Conservation (phyloP, 2,113 vertebrate genomes). For the Dolichotis patagonum region DNA sequence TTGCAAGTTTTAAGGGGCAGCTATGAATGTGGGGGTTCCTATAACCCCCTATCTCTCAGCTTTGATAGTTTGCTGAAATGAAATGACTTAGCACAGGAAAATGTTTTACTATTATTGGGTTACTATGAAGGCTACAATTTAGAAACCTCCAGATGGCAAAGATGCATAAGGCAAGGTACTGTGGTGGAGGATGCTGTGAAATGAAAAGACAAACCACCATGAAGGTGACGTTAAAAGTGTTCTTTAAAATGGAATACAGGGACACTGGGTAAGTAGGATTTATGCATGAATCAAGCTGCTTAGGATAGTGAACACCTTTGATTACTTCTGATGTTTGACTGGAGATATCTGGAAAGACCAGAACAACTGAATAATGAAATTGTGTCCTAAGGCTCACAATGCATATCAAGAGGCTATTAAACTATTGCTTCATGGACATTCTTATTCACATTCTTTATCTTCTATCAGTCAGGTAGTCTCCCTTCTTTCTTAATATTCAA, state of each 20-base stretch:
- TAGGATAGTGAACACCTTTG: not conserved
- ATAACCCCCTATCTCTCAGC: not conserved
- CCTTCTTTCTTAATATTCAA: not conserved
- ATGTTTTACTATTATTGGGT: not conserved
- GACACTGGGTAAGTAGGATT: not conserved
- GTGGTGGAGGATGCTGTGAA: not conserved
- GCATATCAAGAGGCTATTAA: not conserved
- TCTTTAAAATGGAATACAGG: not conserved
- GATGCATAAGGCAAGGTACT: not conserved
- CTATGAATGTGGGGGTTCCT: not conserved
- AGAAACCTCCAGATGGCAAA: not conserved
- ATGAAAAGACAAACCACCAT: not conserved
- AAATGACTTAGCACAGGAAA: not conserved
- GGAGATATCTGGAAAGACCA: not conserved
- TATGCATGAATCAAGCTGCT: not conserved
- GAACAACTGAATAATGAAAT: not conserved
- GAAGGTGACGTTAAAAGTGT: not conserved
- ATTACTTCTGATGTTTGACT: not conserved
- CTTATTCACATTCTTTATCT: not conserved
- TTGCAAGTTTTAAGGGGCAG: not conserved
- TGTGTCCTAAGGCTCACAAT: not conserved
- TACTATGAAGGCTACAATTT: not conserved
- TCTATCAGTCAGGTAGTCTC: not conserved
- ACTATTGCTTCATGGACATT: not conserved
- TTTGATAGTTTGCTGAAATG: not conserved